Evolutionary conservation across 2,113 vertebrate species (phyloP), one percentile per base, ranked within the genome.

Genomic region (Antechinus flavipes): DNA sequence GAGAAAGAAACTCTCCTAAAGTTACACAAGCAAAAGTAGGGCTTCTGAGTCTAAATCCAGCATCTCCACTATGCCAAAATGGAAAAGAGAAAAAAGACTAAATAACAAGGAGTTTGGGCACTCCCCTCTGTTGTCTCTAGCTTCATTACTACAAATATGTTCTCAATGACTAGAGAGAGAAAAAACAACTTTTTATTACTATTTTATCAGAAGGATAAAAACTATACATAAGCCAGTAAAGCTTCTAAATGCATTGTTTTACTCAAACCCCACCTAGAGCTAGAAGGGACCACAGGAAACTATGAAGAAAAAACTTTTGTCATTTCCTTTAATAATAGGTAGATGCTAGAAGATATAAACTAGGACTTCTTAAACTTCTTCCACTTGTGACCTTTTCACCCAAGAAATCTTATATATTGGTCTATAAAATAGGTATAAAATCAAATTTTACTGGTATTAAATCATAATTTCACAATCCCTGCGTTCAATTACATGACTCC

Each of bases 211-310:
- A n/a, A 42, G 89, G 27, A 56, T 0, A 8, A 35, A 93, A 93
- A 54, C 92, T 92, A 19, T 52, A 54, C 91, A 1, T 27, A 91
- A 90, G 55, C 93, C 54, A 92, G 90, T 47, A 56, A 90, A 90
- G 49, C 47, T 90, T n/a, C 35, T 84, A 84, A n/a, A 84, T 42
- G 35, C 19, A 84, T 84, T 84, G 42, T 84, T 84, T 84, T 42
- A 84, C 6, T 84, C 35, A 42, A 42, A 23, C 7, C 68, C 16
- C n/a, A 42, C n/a, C 42, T 8, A 42, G n/a, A 84, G 14, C 35
- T 84, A 84, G 68, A 84, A 42, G 68, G 35, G 19, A 84, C 5
- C n/a, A 84, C 2, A 84, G 68, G 7, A 42, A 84, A 42, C n/a
- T 84, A 42, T 42, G n/a, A 84, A 76, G 30, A 76, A 76, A n/a